Conservation (phyloP, 2,888 invertebrate species). For the Drosophila suboccidentalis region DNA sequence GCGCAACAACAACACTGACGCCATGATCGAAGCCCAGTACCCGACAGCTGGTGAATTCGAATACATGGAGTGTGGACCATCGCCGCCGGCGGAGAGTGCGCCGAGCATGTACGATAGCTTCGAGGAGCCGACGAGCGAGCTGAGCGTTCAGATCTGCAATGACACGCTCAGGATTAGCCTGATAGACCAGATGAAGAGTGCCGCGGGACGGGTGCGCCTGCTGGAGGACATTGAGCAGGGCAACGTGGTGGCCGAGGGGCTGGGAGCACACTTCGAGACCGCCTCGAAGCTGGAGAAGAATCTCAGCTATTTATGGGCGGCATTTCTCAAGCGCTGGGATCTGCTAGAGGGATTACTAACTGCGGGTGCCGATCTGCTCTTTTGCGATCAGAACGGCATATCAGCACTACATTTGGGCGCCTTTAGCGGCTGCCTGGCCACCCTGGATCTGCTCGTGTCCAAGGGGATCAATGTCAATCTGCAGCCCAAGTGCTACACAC, state of each 20-base stretch:
- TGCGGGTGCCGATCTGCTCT: constrained; percentile 90
- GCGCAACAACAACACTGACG: constrained; percentile 87
- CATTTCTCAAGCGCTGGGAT: constrained; percentile 90
- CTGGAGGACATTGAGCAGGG: constrained; percentile 91
- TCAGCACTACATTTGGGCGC: constrained; percentile 92
- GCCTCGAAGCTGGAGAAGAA: constrained; percentile 90
- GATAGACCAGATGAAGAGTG: constrained; percentile 90
- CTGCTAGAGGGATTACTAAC: constrained; percentile 88
- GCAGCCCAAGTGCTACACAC: constrained; percentile 91
- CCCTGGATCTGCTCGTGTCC: constrained; percentile 89
- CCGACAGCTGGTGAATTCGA: constrained; percentile 89
- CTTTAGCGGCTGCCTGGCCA: constrained; percentile 91
- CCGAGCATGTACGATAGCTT: constrained; percentile 93
- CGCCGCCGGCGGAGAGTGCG: constrained; percentile 92
- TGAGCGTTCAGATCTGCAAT: constrained; percentile 90
- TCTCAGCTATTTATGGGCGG: constrained; percentile 90
- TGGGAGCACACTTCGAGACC: constrained; percentile 86
- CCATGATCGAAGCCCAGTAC: constrained; percentile 89
- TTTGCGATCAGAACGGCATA: constrained; percentile 90
- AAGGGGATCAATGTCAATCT: constrained; percentile 90
- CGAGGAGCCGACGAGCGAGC: constrained; percentile 90
- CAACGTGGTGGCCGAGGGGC: constrained; percentile 88
- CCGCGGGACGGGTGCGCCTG: constrained; percentile 89
- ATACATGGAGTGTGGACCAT: constrained; percentile 92
- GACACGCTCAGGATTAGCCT: constrained; percentile 91